These are phyloP conservation scores for Pangasius mekongensis DNA, from an alignment of 2,797 vertebrate genomes.

Conservation along the genomic window DNA sequence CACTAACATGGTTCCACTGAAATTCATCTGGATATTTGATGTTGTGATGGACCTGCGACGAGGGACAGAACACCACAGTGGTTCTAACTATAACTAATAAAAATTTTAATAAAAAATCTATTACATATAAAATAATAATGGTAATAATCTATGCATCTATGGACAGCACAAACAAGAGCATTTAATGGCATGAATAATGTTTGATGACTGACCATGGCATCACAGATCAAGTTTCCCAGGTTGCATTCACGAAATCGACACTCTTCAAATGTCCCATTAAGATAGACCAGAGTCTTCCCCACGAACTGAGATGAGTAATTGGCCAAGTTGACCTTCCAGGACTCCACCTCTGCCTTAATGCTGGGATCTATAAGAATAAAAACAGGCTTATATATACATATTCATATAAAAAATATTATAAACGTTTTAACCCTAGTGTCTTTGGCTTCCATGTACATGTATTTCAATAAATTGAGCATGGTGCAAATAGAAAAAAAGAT, in stretches of 20 bases:
- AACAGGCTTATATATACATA: neutral
- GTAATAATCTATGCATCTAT: neutral
- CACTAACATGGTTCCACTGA: constrained; percentile 88
- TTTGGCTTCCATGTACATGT: neutral
- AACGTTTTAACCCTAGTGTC: neutral
- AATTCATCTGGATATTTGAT: constrained; percentile 69
- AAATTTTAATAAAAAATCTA: neutral
- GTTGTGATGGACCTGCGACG: constrained; percentile 83
- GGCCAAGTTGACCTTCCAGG: constrained; percentile 79
- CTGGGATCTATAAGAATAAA: constrained; percentile 71
- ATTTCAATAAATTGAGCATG: neutral
- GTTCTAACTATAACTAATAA: neutral
- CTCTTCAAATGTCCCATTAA: constrained; percentile 80
- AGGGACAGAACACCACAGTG: neutral
- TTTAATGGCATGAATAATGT: neutral
- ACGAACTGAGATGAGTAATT: constrained; percentile 80
- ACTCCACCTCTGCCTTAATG: constrained; percentile 80
- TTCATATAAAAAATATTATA: too few species aligned
- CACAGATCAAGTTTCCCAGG: constrained; percentile 92
- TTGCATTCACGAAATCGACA: constrained; percentile 92
- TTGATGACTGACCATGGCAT: constrained; percentile 81
- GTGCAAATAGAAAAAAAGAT: neutral
- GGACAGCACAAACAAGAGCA: neutral
- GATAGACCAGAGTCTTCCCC: constrained; percentile 86
- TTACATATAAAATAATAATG: neutral